phyloP scores from a whole-genome alignment of 1,140 invertebrate species.

The Lasioglossum albipes region DNA sequence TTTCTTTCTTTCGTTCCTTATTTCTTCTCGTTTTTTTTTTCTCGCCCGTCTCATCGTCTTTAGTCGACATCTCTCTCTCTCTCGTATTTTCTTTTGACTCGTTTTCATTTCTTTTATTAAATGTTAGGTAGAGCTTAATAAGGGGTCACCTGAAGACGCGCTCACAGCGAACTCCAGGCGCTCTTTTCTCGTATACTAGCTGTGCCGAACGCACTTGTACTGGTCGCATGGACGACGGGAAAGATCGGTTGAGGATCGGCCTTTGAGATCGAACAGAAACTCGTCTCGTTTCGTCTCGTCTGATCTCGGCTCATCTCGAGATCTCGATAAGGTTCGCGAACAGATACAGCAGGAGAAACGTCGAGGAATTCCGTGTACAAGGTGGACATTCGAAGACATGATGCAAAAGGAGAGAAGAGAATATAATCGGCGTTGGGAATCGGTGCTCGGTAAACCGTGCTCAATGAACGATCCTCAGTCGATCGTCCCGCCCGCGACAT shows the following conservation, averaged over 20 bases:
- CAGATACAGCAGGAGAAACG: too few relatives aligned
- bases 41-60: too few relatives aligned
- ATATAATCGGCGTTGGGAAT: background rate
- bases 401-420: background rate
- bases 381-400: too few relatives aligned
- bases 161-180: constrained; percentile 68
- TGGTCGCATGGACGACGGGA: constrained; percentile 74
- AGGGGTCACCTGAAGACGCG: constrained; percentile 65
- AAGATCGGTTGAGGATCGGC: constrained; percentile 68
- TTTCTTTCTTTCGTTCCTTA: constrained; percentile 34
- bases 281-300: background rate
- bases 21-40: constrained; percentile 2
- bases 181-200: constrained; percentile 79
- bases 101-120: constrained; percentile 74
- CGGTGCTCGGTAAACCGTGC: background rate
- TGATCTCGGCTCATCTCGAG: too few relatives aligned
- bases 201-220: constrained; percentile 81
- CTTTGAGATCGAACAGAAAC: background rate
- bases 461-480: constrained; percentile 66
- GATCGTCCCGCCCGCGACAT: constrained; percentile 70
- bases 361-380: too few relatives aligned
- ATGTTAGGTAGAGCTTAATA: constrained; percentile 76
- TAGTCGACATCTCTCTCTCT: constrained; percentile 27
- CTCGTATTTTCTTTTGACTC: constrained; percentile 50
- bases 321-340: too few relatives aligned